Base-by-base conservation (phyloP, 2,888 invertebrate species). In the Leptinotarsa rubiginosa region DNA sequence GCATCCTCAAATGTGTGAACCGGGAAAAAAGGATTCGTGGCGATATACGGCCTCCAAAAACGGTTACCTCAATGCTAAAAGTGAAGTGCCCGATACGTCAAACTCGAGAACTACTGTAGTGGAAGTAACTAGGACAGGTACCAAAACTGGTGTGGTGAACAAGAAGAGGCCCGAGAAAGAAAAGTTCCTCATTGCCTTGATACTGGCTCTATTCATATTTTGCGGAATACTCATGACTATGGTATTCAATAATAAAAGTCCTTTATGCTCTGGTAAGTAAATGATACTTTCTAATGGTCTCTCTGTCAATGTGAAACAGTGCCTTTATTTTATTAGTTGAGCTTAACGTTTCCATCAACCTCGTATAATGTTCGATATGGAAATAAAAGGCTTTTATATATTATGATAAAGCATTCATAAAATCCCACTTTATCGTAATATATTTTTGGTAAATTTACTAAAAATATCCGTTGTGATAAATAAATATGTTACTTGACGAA, bases 61-160 rank as follows among this genome's bases (percentile, higher is more conserved):
- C 73, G 79, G 79, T 67, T 79, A 77, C 62, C 67, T 80, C 71
- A 80, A 79, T 65, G 64, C 70, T n/a, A 74, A 72, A 74, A 74
- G 68, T 54, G 72, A 74, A 70, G 74, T 77, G 74, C 75, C 75
- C 70, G 73, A 73, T 22, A 66, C 69, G 18, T 18, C 67, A 72
- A 74, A 69, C 56, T 65, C 75, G 5, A 59, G 69, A 52, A 77
- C 69, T 62, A 72, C 86, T 4, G 84, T 87, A 18, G 86, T 88
- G n/a, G 87, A 87, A 80, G 85, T 87, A 69, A 82, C 86, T 67
- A 84, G 84, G 62, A 81, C 82, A 75, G 85, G 86, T 69, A 84
- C 87, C 41, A 85, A 85, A 79, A 87, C 87, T 15, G 84, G 84
- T 82, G 85, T 87, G 52, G 79, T 86, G 70, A 85, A 85, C 7